These are phyloP conservation scores for Spheniscus mendiculus DNA, from an alignment of 2,113 vertebrate genomes.

Conservation along the genomic window DNA sequence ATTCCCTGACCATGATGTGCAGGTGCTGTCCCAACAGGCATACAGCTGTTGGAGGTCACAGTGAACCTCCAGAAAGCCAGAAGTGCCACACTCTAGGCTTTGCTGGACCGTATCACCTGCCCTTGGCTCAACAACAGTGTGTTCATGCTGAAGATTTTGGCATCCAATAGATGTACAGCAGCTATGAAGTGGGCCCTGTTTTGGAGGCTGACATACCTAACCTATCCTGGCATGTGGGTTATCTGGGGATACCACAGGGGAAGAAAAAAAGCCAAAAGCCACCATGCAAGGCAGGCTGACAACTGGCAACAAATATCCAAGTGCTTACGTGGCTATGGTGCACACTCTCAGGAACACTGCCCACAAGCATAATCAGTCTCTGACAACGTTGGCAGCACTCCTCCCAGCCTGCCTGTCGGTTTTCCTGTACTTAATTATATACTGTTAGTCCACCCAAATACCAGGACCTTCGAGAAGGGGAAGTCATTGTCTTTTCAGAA, in stretches of 20 bases:
- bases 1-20: neutral
- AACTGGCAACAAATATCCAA: neutral
- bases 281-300: neutral
- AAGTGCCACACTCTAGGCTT: neutral
- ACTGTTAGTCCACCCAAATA: neutral
- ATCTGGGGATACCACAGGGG: neutral
- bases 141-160: neutral
- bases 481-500: neutral
- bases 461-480: neutral
- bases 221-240: neutral
- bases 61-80: neutral
- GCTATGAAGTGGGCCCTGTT: neutral
- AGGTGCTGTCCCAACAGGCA: neutral
- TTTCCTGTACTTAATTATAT: conserved; percentile 12
- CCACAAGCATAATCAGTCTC: neutral
- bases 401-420: neutral
- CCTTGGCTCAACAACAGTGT: neutral
- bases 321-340: neutral
- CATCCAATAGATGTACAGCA: neutral
- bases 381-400: neutral
- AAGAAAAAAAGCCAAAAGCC: neutral
- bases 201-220: neutral
- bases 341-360: neutral
- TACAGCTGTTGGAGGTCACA: neutral
- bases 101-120: neutral